Evolutionary conservation across 2,797 vertebrate genomes (phyloP).

Genomic region (Gymnothorax javanicus): DNA sequence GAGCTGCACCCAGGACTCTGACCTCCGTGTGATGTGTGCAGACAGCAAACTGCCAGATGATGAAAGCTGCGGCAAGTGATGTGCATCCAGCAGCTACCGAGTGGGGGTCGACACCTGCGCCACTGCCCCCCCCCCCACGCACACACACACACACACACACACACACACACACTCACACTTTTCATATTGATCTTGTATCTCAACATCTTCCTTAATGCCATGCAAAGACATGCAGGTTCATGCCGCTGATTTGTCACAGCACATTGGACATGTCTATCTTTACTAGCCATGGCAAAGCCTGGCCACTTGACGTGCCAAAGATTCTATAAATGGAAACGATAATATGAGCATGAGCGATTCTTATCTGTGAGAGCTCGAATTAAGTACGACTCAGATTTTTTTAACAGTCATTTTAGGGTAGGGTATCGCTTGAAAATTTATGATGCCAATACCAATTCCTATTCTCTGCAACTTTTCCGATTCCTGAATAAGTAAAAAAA

Average conservation of each 20-base stretch:
- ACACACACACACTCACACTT: too few relatives aligned
- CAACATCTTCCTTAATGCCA: neutral
- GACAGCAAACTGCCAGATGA: neutral
- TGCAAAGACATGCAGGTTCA: neutral
- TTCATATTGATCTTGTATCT: neutral
- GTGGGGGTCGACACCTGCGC: conserved; percentile 24
- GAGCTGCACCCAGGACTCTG: neutral
- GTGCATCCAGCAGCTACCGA: conserved; percentile 5
- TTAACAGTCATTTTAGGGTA: neutral
- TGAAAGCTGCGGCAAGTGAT: neutral
- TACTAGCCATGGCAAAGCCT: too few relatives aligned
- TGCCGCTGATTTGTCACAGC: neutral
- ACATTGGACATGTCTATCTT: neutral
- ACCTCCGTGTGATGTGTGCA: neutral
- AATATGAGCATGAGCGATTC: neutral
- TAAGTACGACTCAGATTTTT: neutral
- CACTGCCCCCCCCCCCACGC: neutral
- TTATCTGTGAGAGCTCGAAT: neutral
- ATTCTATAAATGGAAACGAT: neutral
- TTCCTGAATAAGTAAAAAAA: too few relatives aligned
- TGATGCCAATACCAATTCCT: too few relatives aligned
- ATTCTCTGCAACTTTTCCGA: too few relatives aligned
- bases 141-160: too few relatives aligned
- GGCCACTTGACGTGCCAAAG: too few relatives aligned
- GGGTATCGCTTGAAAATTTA: too few relatives aligned